Base-by-base conservation (phyloP, 1,140 invertebrate species). In the Scylla paramamosain region DNA sequence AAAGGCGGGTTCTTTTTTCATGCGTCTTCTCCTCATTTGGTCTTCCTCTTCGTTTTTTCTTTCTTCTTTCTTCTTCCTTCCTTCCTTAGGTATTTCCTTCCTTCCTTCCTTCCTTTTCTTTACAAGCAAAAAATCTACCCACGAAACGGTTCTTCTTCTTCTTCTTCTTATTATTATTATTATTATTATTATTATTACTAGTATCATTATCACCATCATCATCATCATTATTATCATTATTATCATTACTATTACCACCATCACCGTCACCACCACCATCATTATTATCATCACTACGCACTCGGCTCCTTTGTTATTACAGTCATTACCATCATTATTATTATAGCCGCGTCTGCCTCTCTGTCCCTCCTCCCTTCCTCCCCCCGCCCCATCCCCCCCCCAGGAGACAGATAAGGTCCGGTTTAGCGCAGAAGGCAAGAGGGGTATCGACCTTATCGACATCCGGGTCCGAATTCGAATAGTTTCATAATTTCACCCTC, bases 271-370 rank as follows among this genome's bases (percentile, higher is more conserved):
- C 1, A 6, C 6, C 39, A 39, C 39, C 39, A 39, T 59, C 20
- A 16, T 59, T 59, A 59, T 59, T 59, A 59, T 59, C 20, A 59
- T 59, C 20, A 16, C 52, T 59, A 8, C 20, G 10, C 52, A 16
- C 20, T 4, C 52, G 52, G 10, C 10, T 77, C 20, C 25, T n/a
- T 77, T n/a, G 20, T 77, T n/a, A 77, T 77, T 77, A 59, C 14
- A n/a, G 2, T 67, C 52, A 83, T 83, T 46, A n/a, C 82, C 77
- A 28, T 92, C 67, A 92, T 67, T 77, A 48, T 91, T 20, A 31
- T 46, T 89, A 16, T 45, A 1, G 1, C 52, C 31, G 20, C 29
- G 77, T 25, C 31, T 92, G 4, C 29, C 45, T 39, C 59, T 31
- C 8, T 92, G 10, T 0, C 52, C 77, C 31, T 28, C 29, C 45